These are phyloP conservation scores for Cyprinodon tularosa DNA, from an alignment of 2,113 vertebrate genomes.

Conservation along the genomic window DNA sequence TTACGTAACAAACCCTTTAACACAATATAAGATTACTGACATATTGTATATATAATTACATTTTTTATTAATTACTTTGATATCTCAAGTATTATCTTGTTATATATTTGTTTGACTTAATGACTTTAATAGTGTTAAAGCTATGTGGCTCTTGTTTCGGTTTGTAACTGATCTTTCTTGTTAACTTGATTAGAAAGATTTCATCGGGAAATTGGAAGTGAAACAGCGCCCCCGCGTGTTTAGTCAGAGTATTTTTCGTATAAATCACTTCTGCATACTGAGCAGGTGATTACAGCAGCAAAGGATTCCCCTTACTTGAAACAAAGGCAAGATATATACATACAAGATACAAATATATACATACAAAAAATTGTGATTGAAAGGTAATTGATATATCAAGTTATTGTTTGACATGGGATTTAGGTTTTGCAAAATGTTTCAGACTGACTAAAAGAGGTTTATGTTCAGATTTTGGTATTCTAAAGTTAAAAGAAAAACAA, in stretches of 20 bases:
- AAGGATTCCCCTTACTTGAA: no score
- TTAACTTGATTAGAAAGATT: slow-evolving; percentile 1
- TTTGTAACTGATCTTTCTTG: fast-evolving
- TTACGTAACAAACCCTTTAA: not conserved
- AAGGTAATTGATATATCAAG: no score
- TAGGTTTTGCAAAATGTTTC: no score
- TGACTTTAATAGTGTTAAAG: not conserved
- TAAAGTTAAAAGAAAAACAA: no score
- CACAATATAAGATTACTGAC: not conserved
- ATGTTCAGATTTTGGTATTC: no score
- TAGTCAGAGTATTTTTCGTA: not conserved
- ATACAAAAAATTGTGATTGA: no score
- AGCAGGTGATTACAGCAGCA: no score
- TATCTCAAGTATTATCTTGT: not conserved
- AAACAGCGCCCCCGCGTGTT: slow-evolving; percentile 35
- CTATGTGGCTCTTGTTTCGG: not conserved
- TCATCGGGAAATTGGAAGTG: not conserved
- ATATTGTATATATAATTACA: not conserved
- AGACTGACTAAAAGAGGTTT: no score
- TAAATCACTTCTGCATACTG: no score
- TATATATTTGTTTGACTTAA: not conserved
- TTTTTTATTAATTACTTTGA: not conserved
- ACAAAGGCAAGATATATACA: no score
- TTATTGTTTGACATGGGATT: no score
- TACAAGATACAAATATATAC: no score